These are phyloP conservation scores for Hippoglossus hippoglossus DNA, from an alignment of 2,797 vertebrate species.

Conservation along the genomic window DNA sequence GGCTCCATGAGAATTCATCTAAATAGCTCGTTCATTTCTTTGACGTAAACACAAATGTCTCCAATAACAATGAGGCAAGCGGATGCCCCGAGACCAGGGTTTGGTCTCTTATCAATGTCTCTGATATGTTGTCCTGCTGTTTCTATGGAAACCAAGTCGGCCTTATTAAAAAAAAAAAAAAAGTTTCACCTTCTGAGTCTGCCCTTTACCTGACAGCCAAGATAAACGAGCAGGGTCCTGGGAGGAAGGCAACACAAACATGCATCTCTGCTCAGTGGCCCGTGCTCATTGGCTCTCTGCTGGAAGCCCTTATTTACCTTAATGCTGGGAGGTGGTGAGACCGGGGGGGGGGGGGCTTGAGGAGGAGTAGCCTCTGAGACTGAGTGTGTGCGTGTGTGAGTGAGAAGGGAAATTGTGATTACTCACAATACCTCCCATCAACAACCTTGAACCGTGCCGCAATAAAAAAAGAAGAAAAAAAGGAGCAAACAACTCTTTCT, in stretches of 20 bases:
- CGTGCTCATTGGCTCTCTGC: slow-evolving; percentile 80
- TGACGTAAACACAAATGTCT: slow-evolving; percentile 69
- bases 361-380: slow-evolving; percentile 35
- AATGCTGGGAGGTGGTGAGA: slow-evolving; percentile 68
- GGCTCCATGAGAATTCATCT: slow-evolving; percentile 66
- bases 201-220: slow-evolving; percentile 84
- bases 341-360: slow-evolving; percentile 47
- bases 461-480: slow-evolving; percentile 60
- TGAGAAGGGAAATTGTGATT: slow-evolving; percentile 49
- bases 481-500: slow-evolving; percentile 64
- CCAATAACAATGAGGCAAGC: slow-evolving; percentile 56
- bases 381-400: slow-evolving; percentile 26
- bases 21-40: slow-evolving; percentile 72
- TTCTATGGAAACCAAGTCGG: slow-evolving; percentile 78
- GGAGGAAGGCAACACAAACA: slow-evolving; percentile 79
- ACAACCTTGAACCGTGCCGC: slow-evolving; percentile 74
- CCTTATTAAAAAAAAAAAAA: slow-evolving; percentile 75
- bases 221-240: slow-evolving; percentile 83
- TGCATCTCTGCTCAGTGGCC: slow-evolving; percentile 81
- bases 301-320: slow-evolving; percentile 83
- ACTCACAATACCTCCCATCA: slow-evolving; percentile 70
- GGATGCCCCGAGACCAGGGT: slow-evolving; percentile 71
- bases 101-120: slow-evolving; percentile 72
- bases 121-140: slow-evolving; percentile 78
- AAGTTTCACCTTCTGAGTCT: slow-evolving; percentile 84